A percentile compares a stretch with the other conserved stretches of the same genome.
Conservation (phyloP, 2,797 vertebrate genomes). For the Ispidina lecontei region DNA sequence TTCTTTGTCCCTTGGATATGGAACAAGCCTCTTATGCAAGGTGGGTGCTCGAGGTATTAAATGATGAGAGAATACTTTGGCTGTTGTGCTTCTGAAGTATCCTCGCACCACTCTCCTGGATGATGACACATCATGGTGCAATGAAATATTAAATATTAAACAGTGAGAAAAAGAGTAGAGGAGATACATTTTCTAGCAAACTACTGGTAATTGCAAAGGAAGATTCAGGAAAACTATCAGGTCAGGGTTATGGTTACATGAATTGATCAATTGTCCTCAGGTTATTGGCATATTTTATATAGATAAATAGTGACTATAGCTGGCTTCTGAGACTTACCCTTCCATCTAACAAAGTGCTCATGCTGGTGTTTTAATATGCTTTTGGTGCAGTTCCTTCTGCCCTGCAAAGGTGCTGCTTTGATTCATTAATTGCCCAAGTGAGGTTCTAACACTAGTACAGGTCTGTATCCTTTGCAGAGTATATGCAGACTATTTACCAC, state of each 20-base stretch:
- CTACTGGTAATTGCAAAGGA: neutral
- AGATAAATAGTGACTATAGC: neutral
- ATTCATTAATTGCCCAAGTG: neutral
- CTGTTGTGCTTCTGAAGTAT: neutral
- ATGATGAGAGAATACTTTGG: neutral
- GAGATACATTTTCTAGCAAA: neutral
- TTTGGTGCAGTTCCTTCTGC: neutral
- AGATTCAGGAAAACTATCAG: neutral
- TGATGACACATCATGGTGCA: neutral
- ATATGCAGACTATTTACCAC: neutral
- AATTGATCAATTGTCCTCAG: neutral
- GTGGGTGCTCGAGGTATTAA: neutral
- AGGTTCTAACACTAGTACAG: neutral
- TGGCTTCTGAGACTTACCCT: neutral
- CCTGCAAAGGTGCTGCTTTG: neutral
- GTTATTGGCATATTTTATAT: neutral
- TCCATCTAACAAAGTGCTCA: neutral
- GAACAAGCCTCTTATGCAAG: neutral
- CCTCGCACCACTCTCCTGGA: neutral
- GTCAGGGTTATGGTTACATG: neutral
- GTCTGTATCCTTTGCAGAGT: neutral
- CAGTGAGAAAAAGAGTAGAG: neutral
- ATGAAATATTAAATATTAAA: neutral
- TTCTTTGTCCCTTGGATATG: neutral
- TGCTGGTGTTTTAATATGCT: rapidly evolving